Base-by-base conservation (phyloP, 2,113 vertebrate genomes). In the Lepisosteus osseus region DNA sequence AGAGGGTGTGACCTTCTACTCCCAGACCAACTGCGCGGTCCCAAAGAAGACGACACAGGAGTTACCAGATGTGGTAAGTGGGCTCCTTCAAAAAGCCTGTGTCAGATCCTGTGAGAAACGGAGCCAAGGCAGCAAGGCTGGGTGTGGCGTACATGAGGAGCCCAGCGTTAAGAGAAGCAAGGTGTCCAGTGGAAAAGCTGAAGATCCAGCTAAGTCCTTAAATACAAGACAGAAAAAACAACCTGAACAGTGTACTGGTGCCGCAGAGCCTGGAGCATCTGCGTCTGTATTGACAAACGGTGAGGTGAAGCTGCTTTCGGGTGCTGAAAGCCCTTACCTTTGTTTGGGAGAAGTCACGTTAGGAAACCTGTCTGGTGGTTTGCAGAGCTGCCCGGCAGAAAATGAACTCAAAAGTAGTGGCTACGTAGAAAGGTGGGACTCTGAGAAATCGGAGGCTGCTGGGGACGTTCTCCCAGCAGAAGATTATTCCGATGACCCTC, bases 1-100 rank as follows among this genome's bases (percentile, higher is more conserved):
- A 43, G n/a, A 47, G 17, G 5, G 42, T 45, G 42, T 12, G 7
- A 7, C 54, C 57, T 15, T 9, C 8, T 2, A 42, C 47, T 29
- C 44, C 45, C 3, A 42, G 7, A 14, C n/a, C 8, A n/a, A 51
- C 47, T 51, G 5, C 47, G 0, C 9, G 1, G 47, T 51, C 47
- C 47, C 47, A 45, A 15, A 6, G n/a, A 54, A 57, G 11, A 59
- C n/a, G 8, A 40, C 42, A 66, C 13, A 59, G n/a, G 61, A 59
- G 11, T 17, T 45, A 62, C 15, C 71, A n/a, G 55, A 67, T 44
- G 43, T 73, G n/a, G 51, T 61, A 59, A 54, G 29, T 17, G 41
- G 57, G 47, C 6, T 47, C 47, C 15, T 41, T 72, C 15, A 55
- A 62, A n/a, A 61, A 44, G 7, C 29, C 15, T 7, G 14, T 42